A percentile compares a stretch with the other conserved stretches of the same genome.
phyloP scores from a whole-genome alignment of 53 echinoderm and acorn worm species.

The Holothuria scabra region DNA sequence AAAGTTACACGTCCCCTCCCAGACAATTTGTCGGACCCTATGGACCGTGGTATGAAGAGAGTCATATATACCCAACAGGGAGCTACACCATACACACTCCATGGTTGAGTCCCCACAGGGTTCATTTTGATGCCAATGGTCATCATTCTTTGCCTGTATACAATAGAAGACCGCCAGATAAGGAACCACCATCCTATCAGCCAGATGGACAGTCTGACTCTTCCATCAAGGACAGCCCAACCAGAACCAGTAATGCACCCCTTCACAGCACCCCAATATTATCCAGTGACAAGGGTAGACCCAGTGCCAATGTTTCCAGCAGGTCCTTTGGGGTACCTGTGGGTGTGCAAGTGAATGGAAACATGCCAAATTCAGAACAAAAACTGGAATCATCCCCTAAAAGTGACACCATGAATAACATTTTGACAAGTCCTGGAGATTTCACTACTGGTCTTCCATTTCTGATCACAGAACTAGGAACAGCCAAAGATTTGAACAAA shows the following conservation, averaged over 20 bases:
- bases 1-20: constrained; percentile 25
- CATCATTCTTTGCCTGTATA: too few relatives aligned
- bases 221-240: not conserved
- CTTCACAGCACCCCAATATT: constrained; percentile 17
- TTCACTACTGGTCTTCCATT: constrained; percentile 76
- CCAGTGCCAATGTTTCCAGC: not conserved
- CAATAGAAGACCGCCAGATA: too few relatives aligned
- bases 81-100: constrained; percentile 54
- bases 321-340: constrained; percentile 17
- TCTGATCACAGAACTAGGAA: constrained; percentile 78
- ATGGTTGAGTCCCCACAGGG: constrained; percentile 76
- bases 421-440: constrained; percentile 54
- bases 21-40: not conserved
- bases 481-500: constrained; percentile 84
- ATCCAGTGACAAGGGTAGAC: not conserved
- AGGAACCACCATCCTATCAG: too few relatives aligned
- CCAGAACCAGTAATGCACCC: not conserved
- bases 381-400: not conserved
- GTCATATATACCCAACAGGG: constrained; percentile 45
- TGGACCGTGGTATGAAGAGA: constrained; percentile 52
- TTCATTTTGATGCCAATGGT: constrained; percentile 4
- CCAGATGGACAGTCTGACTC: not conserved
- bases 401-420: not conserved
- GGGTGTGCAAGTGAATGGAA: constrained; percentile 21
- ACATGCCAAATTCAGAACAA: not conserved